Percentiles rank a stretch among this genome's conserved stretches.
Evolutionary conservation across 2,888 invertebrate genomes (phyloP).

Genomic region (Oeneis ivallda): DNA sequence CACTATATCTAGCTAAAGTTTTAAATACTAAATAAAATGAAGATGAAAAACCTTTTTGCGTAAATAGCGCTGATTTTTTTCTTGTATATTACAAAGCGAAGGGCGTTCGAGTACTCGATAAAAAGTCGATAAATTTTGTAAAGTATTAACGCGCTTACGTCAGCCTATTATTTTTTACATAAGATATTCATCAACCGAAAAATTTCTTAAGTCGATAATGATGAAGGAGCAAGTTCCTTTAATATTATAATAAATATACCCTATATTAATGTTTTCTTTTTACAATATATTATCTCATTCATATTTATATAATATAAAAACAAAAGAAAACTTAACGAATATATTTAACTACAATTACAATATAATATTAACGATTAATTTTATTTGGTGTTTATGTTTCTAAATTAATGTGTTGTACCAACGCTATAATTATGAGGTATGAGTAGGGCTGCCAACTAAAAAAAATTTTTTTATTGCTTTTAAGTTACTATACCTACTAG

Average conservation of each 20-base stretch:
- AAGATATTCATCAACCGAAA: slow-evolving; percentile 3
- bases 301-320: slow-evolving; percentile 29
- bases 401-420: slow-evolving; percentile 49
- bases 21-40: slow-evolving; percentile 13
- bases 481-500: neutral
- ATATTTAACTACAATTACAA: slow-evolving; percentile 30
- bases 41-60: slow-evolving; percentile 15
- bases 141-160: slow-evolving; percentile 15
- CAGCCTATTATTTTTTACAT: slow-evolving; percentile 17
- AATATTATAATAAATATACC: slow-evolving; percentile 17
- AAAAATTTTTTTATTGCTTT: slow-evolving; percentile 3
- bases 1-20: slow-evolving; percentile 17
- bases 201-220: slow-evolving; percentile 4
- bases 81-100: slow-evolving; percentile 29
- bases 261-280: slow-evolving; percentile 22
- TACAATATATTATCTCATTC: slow-evolving; percentile 27
- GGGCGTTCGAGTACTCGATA: slow-evolving; percentile 31
- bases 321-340: slow-evolving; percentile 34
- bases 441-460: slow-evolving; percentile 8
- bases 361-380: slow-evolving; percentile 50
- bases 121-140: slow-evolving; percentile 23
- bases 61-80: slow-evolving; percentile 16
- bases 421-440: slow-evolving; percentile 45
- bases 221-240: slow-evolving; percentile 19
- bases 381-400: slow-evolving; percentile 76